Percentiles rank a stretch among this genome's conserved stretches.
Conservation (phyloP, 1,140 invertebrate species). For the Panonychus citri region DNA sequence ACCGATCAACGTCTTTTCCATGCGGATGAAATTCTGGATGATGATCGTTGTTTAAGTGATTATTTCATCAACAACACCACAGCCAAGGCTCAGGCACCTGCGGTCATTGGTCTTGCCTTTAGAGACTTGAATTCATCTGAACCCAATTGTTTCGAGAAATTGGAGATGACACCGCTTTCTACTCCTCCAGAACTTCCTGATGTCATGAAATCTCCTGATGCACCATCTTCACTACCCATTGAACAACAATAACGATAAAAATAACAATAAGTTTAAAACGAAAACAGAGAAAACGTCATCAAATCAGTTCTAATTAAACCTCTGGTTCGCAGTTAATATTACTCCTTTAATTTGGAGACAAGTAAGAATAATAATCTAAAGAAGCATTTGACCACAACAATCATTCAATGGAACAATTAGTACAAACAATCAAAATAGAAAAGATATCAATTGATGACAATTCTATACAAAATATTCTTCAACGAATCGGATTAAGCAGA, state of each 20-base stretch:
- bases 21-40: constrained; percentile 66
- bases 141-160: constrained; percentile 63
- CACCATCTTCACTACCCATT: neutral
- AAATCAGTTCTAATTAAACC: no score
- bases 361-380: no score
- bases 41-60: constrained; percentile 62
- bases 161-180: constrained; percentile 75
- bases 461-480: no score
- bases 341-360: no score
- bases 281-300: no score
- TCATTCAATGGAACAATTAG: no score
- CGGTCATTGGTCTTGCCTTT: constrained; percentile 63
- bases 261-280: no score
- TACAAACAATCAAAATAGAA: no score
- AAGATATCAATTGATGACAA: no score
- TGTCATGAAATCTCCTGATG: constrained; percentile 96
- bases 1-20: constrained; percentile 66
- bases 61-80: constrained; percentile 65
- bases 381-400: no score
- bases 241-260: neutral
- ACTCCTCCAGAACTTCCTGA: constrained; percentile 87
- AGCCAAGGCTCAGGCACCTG: constrained; percentile 77
- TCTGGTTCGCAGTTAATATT: no score
- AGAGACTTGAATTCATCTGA: constrained; percentile 53
- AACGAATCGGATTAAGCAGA: no score